Evolutionary conservation across 2,888 invertebrate genomes (phyloP), one percentile per base, ranked within the genome.

Genomic region (Boloria selene): DNA sequence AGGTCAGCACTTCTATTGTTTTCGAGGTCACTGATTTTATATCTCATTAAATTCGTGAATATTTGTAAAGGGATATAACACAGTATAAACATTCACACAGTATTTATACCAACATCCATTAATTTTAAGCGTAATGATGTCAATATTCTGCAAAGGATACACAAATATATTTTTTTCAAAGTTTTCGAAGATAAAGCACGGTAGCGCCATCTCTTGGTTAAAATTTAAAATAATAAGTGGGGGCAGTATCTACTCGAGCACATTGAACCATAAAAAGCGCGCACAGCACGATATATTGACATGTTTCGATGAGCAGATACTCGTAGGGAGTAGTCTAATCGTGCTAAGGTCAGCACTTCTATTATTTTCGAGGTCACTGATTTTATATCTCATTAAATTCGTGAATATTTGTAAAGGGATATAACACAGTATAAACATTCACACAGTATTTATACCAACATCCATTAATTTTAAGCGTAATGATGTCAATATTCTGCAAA

Each of bases 231-330:
- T n/a, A n/a, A n/a, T n/a, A 22, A 22, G 77, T 78, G 78, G 78
- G 79, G 81, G 77, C 76, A 75, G 75, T 74, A 66, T 68, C 68
- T 44, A 71, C 61, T 72, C 70, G 68, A 80, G 75, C 76, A 79
- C 78, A 59, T 75, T 75, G 61, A 66, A 72, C 72, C 67, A 67
- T 69, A 68, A 65, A 68, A 54, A 44, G 56, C 76, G 76, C 77
- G 74, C 81, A 82, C 80, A 82, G 81, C 79, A 76, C 78, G 76
- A 80, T 79, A 80, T 77, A 79, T 78, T 77, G 72, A 72, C 70
- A 63, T 67, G 56, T 22, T 49, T 16, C 13, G 38, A 42, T 61
- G 61, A 61, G 61, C 55, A 17, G 65, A 68, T 55, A 58, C 58
- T 18, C 65, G 56, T 64, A 67, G 49, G 45, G 44, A 44, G 44